phyloP scores from a whole-genome alignment of 2,888 invertebrate species.

The Lomographa bimaculata region DNA sequence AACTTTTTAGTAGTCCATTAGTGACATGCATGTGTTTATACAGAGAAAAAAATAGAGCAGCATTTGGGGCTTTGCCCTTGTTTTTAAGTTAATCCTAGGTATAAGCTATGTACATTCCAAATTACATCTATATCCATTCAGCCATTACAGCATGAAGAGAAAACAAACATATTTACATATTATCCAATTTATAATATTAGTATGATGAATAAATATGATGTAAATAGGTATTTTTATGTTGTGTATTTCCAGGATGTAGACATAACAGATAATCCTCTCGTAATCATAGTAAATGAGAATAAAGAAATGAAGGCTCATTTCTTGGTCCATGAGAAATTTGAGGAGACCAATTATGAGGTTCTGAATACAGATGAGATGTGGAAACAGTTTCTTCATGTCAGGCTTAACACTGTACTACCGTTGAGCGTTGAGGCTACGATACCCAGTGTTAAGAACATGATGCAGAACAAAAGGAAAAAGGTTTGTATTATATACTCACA shows the following conservation, averaged over 20 bases:
- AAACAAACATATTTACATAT: too few relatives aligned
- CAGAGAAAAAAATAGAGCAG: too few relatives aligned
- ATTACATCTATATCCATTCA: too few relatives aligned
- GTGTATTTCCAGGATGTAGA: conserved; percentile 86
- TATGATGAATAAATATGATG: too few relatives aligned
- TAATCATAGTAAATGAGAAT: conserved; percentile 81
- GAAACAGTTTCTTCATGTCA: conserved; percentile 88
- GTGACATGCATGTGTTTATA: too few relatives aligned
- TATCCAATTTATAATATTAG: too few relatives aligned
- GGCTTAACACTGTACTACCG: conserved; percentile 86
- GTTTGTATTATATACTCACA: conserved; percentile 53
- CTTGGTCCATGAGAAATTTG: conserved; percentile 88
- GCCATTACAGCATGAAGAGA: too few relatives aligned
- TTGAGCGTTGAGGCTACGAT: conserved; percentile 85
- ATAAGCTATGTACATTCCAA: too few relatives aligned
- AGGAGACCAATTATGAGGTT: conserved; percentile 85
- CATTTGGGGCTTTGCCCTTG: too few relatives aligned
- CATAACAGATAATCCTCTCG: conserved; percentile 91
- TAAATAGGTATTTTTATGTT: too few relatives aligned
- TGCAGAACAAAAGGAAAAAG: conserved; percentile 86
- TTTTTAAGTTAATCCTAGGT: too few relatives aligned
- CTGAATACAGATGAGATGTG: conserved; percentile 85
- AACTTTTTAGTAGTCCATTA: too few relatives aligned
- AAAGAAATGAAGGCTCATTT: conserved; percentile 86
- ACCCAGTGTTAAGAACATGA: conserved; percentile 84